phyloP scores from a whole-genome alignment of 2,113 vertebrate genomes.

The Tragulus kanchil region DNA sequence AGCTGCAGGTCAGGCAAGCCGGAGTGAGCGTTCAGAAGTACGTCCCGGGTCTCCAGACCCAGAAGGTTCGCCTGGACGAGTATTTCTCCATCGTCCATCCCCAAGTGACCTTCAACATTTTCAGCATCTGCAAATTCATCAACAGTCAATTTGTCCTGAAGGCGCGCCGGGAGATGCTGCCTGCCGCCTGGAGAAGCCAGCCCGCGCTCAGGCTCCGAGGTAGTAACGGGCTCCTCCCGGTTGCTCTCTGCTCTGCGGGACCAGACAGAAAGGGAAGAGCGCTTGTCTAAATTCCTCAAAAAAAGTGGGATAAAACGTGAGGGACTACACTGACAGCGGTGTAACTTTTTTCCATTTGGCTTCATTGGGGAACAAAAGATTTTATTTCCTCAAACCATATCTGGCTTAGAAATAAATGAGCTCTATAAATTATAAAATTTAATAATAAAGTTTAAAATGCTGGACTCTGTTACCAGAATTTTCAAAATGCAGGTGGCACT shows the following conservation, averaged over 20 bases:
- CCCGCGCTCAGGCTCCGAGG: constrained; percentile 86
- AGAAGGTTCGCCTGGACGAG: constrained; percentile 82
- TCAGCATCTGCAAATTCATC: constrained; percentile 90
- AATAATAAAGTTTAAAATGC: constrained; percentile 1
- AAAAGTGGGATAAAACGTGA: neutral
- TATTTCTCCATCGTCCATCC: constrained; percentile 89
- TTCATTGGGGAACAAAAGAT: neutral
- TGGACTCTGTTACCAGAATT: neutral
- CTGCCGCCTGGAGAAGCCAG: constrained; percentile 76
- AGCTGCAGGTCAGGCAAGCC: constrained; percentile 89
- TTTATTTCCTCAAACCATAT: constrained; percentile 21
- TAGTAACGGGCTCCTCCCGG: neutral
- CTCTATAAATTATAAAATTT: neutral
- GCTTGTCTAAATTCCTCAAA: constrained; percentile 31
- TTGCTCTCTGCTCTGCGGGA: neutral
- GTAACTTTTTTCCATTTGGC: neutral
- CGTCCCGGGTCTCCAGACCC: constrained; percentile 85
- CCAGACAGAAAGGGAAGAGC: neutral
- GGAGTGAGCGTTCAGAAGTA: constrained; percentile 91
- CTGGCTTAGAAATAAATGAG: constrained; percentile 5
- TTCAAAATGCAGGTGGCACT: neutral
- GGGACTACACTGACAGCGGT: neutral
- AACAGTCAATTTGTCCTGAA: constrained; percentile 91
- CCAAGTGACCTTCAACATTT: constrained; percentile 88
- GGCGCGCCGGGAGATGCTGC: constrained; percentile 83